These are phyloP conservation scores for Drosophila nasuta DNA, from an alignment of 1,140 invertebrate genomes.

Conservation along the genomic window DNA sequence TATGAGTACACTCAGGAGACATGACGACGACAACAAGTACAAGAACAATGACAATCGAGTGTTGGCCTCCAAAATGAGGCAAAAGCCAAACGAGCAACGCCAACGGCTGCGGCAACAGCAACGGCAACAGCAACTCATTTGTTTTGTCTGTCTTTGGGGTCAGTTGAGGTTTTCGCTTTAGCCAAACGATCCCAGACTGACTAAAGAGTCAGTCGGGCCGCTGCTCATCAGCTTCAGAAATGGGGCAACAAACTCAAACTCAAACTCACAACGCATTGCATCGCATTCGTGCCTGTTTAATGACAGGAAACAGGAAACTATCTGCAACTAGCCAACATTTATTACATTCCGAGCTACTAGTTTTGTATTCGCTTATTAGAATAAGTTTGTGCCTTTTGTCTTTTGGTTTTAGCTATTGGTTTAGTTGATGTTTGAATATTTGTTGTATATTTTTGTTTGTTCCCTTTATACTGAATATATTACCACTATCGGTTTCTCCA, in stretches of 20 bases:
- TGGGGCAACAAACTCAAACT: not conserved
- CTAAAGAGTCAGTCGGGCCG: conserved; percentile 8
- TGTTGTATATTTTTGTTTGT: no score
- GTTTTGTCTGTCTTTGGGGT: conserved; percentile 26
- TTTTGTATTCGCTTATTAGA: not conserved
- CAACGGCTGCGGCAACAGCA: not conserved
- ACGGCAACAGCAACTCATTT: conserved; percentile 32
- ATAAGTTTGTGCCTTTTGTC: not conserved
- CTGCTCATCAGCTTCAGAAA: conserved; percentile 4
- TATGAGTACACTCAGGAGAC: conserved; percentile 20
- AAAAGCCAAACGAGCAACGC: not conserved
- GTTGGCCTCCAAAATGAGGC: conserved; percentile 1
- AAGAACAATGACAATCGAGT: conserved; percentile 12
- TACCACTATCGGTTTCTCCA: no score
- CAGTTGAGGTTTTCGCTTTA: conserved; percentile 17
- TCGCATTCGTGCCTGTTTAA: not conserved
- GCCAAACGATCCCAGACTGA: conserved; percentile 1
- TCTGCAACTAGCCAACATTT: not conserved
- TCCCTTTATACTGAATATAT: no score
- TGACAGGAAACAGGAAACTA: not conserved
- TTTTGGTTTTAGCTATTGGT: no score
- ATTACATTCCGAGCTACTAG: not conserved
- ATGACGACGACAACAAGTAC: conserved; percentile 9
- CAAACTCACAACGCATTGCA: not conserved
- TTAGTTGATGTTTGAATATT: no score